These are phyloP conservation scores for Paradoxurus hermaphroditus DNA, from an alignment of 2,113 vertebrate genomes.

Conservation along the genomic window DNA sequence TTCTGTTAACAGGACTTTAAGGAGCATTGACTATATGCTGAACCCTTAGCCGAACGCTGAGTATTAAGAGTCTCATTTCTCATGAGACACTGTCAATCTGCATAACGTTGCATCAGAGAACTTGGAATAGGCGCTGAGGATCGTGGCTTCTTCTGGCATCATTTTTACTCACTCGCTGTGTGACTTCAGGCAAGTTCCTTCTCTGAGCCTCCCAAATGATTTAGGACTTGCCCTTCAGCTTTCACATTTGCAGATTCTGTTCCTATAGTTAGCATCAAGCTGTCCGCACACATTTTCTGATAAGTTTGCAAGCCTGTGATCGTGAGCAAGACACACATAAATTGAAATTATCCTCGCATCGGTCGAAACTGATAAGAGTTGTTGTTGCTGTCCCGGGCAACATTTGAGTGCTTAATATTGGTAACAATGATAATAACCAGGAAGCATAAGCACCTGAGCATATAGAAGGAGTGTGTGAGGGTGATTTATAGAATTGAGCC, in stretches of 20 bases:
- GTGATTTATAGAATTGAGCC: conserved; percentile 55
- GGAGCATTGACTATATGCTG: not conserved
- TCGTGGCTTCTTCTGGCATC: not conserved
- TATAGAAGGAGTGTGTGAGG: not conserved
- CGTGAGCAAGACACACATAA: not conserved
- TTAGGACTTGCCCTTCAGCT: not conserved
- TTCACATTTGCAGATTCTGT: not conserved
- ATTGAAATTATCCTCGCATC: not conserved
- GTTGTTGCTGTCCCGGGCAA: not conserved
- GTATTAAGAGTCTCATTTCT: not conserved
- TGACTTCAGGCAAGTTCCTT: not conserved
- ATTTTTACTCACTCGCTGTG: not conserved
- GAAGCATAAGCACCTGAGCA: not conserved
- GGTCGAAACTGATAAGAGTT: not conserved
- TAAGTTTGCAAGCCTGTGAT: not conserved
- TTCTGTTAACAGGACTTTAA: not conserved
- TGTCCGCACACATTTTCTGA: not conserved
- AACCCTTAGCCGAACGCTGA: not conserved
- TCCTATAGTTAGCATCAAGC: not conserved
- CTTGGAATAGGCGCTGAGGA: not conserved
- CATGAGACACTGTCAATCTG: not conserved
- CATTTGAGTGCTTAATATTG: not conserved
- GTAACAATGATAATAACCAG: not conserved
- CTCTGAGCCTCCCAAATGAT: not conserved
- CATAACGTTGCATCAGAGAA: not conserved